Conservation (phyloP, 2,888 invertebrate genomes). For the Hymenopus coronatus region DNA sequence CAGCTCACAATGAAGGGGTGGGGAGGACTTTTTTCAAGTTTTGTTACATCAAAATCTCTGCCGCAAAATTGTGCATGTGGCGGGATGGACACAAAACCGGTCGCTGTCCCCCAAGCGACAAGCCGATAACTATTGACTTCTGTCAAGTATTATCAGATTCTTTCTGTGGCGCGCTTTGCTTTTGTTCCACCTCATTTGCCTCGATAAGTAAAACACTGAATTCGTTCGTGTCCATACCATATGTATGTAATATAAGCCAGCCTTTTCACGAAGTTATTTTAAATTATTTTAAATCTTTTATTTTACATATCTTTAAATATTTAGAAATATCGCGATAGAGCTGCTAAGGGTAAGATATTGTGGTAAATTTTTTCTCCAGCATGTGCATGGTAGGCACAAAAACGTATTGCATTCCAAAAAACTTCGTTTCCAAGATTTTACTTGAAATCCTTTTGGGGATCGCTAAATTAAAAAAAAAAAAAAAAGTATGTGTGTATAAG, state of each 20-base stretch:
- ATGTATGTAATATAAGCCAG: background rate
- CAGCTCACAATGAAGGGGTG: background rate
- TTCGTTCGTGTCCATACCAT: background rate
- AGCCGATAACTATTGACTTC: background rate
- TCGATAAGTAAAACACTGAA: background rate
- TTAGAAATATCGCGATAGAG: too few species aligned
- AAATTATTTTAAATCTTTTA: too few species aligned
- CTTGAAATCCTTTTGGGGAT: too few species aligned
- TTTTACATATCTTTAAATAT: too few species aligned
- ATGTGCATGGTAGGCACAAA: too few species aligned
- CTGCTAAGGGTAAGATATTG: too few species aligned
- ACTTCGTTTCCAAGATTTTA: too few species aligned
- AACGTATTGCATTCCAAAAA: too few species aligned
- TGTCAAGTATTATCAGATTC: background rate
- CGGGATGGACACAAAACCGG: background rate
- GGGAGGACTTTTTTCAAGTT: background rate
- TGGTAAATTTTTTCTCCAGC: too few species aligned
- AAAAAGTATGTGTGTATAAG: too few species aligned
- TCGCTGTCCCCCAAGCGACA: background rate
- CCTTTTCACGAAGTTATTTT: background rate
- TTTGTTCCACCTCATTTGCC: background rate
- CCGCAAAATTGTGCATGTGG: background rate
- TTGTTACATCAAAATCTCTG: background rate
- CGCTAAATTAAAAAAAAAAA: too few species aligned
- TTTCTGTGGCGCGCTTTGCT: background rate